Conservation (phyloP, 2,888 invertebrate genomes). For the Ceraclea dissimilis region DNA sequence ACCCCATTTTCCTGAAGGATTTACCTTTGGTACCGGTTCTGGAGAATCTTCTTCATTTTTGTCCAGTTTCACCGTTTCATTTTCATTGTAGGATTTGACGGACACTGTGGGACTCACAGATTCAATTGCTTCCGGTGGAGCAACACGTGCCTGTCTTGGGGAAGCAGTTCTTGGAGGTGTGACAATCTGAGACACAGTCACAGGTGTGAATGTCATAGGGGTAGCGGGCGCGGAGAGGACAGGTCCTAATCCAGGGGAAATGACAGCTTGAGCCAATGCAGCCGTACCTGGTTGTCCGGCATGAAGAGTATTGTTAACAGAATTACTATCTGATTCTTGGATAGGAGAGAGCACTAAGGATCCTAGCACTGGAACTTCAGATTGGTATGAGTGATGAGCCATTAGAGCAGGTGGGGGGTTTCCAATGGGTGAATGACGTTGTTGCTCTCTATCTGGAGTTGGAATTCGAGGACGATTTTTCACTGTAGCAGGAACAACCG, state of each 20-base stretch:
- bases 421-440: conserved; percentile 48
- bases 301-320: conserved; percentile 66
- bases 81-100: neutral
- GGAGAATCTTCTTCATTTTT: neutral
- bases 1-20: conserved; percentile 17
- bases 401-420: conserved; percentile 45
- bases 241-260: conserved; percentile 53
- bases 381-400: conserved; percentile 52
- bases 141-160: conserved; percentile 7
- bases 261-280: conserved; percentile 71
- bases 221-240: conserved; percentile 37
- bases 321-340: conserved; percentile 72
- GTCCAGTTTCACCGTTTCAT: conserved; percentile 5
- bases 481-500: conserved; percentile 56
- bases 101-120: conserved; percentile 13
- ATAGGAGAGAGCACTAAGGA: conserved; percentile 75
- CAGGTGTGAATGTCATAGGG: conserved; percentile 44
- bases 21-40: neutral
- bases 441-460: conserved; percentile 72
- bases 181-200: conserved; percentile 55
- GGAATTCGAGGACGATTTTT: conserved; percentile 82
- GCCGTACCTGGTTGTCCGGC: conserved; percentile 67
- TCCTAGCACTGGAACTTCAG: conserved; percentile 66
- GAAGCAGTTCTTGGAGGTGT: conserved; percentile 14
- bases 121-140: conserved; percentile 10